phyloP scores from a whole-genome alignment of 2,113 vertebrate species.

The Embiotoca jacksoni region DNA sequence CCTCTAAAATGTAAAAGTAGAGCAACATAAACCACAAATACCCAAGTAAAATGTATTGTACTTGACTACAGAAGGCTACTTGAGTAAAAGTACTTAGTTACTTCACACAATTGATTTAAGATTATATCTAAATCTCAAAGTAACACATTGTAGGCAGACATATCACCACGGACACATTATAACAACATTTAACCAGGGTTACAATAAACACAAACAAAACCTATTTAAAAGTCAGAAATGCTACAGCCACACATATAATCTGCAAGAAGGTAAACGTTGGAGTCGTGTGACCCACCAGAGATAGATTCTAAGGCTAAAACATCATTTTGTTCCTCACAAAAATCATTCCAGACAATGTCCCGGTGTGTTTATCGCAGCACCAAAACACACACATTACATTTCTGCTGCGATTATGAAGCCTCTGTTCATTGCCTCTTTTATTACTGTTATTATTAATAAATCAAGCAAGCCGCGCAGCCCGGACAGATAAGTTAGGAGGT shows the following conservation, averaged over 20 bases:
- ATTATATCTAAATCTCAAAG: no score
- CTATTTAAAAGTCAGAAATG: background rate
- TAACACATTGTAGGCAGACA: no score
- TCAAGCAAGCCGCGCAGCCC: slow-evolving; percentile 63
- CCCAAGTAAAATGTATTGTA: no score
- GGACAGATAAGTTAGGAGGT: slow-evolving; percentile 45
- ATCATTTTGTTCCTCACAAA: slow-evolving; percentile 43
- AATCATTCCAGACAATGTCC: slow-evolving; percentile 60
- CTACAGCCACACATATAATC: background rate
- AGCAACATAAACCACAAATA: no score
- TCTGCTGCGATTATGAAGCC: slow-evolving; percentile 62
- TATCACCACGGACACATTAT: no score
- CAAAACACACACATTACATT: slow-evolving; percentile 58
- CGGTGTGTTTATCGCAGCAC: slow-evolving; percentile 47
- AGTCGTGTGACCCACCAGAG: background rate
- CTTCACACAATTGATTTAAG: no score
- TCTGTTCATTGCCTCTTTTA: slow-evolving; percentile 71
- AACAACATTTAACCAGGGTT: background rate
- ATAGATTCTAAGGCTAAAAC: background rate
- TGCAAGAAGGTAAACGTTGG: slow-evolving; percentile 4
- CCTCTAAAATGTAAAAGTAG: no score
- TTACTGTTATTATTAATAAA: slow-evolving; percentile 79
- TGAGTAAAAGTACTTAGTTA: no score
- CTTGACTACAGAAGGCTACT: no score
- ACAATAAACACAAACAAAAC: background rate